Evolutionary conservation across 1,140 invertebrate species (phyloP), one percentile per base, ranked within the genome.

Genomic region (Druon quercuslanigerum): DNA sequence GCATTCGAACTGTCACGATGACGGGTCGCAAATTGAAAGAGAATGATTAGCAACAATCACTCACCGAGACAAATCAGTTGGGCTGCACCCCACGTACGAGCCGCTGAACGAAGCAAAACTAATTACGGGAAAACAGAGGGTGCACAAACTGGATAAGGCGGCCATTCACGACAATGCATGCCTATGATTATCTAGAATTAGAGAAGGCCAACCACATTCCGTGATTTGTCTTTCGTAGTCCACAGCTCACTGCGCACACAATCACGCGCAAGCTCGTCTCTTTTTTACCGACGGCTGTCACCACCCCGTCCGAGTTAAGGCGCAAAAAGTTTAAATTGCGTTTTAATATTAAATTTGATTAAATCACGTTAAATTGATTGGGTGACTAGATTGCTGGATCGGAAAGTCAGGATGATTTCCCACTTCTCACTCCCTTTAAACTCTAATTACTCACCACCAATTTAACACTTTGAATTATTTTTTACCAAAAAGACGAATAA

Each of bases 61-160:
- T 89, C 82, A 89, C 88, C 86, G 72, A 81, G 79, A 82, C 71
- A 81, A 81, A 84, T 76, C 51, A 78, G 56, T 72, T 73, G 74
- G 57, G 66, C 56, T 77, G 79, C 81, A 81, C 83, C 84, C 85
- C 82, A 82, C 83, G 75, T 74, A 78, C 56, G 78, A 81, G 82
- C 77, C 79, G 77, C 76, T 76, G 80, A 84, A 82, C 79, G 83
- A 87, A 79, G 84, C 85, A 89, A 89, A 88, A 86, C 80, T 84
- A 87, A 87, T 88, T 85, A 83, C 76, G 84, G 79, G 83, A 82
- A 87, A 90, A 87, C 81, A 89, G 84, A 88, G 85, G 82, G 82
- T 83, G 85, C 85, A 86, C 83, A 85, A 84, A 87, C 84, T 85
- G 74, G 82, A 88, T 80, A 82, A 89, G 83, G 87, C 87, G 85